These are phyloP conservation scores for Dendrophyllia cribrosa DNA, from an alignment of 64 coral and sea anemone genomes.

Conservation along the genomic window DNA sequence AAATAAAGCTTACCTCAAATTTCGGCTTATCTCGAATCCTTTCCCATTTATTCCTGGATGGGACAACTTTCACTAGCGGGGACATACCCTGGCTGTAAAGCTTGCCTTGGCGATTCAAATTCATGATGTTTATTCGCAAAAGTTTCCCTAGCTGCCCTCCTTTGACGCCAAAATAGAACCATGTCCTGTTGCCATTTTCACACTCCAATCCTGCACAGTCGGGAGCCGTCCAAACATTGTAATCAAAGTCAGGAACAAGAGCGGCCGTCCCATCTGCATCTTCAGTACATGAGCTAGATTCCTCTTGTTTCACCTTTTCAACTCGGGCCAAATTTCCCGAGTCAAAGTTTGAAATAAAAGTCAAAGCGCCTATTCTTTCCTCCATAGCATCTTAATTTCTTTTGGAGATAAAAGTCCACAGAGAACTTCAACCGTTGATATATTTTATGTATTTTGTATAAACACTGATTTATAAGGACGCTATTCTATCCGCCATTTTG, in stretches of 20 bases:
- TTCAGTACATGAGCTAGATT: conserved; percentile 40
- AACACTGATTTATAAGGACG: background rate
- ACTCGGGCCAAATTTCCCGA: conserved; percentile 96
- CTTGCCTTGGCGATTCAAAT: conserved; percentile 97
- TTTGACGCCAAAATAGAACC: conserved; percentile 98
- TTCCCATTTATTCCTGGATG: conserved; percentile 90
- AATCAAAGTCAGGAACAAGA: conserved; percentile 86
- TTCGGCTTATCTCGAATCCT: conserved; percentile 93
- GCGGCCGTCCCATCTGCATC: background rate
- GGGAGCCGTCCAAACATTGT: conserved; percentile 93
- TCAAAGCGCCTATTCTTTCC: conserved; percentile 86
- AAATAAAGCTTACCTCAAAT: conserved; percentile 74
- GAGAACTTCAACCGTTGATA: background rate
- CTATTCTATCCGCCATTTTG: conserved; percentile 40
- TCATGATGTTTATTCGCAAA: conserved; percentile 95
- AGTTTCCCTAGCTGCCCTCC: conserved; percentile 86
- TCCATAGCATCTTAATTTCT: conserved; percentile 67
- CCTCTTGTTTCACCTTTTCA: conserved; percentile 83
- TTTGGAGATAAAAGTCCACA: background rate
- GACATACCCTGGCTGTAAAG: conserved; percentile 94
- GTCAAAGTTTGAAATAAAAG: conserved; percentile 98
- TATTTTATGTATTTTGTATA: background rate
- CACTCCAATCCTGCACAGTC: conserved; percentile 88
- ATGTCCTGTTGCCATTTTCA: conserved; percentile 96
- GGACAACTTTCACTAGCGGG: conserved; percentile 87